phyloP scores from a whole-genome alignment of 2,888 invertebrate species.

The Microchrysa polita region DNA sequence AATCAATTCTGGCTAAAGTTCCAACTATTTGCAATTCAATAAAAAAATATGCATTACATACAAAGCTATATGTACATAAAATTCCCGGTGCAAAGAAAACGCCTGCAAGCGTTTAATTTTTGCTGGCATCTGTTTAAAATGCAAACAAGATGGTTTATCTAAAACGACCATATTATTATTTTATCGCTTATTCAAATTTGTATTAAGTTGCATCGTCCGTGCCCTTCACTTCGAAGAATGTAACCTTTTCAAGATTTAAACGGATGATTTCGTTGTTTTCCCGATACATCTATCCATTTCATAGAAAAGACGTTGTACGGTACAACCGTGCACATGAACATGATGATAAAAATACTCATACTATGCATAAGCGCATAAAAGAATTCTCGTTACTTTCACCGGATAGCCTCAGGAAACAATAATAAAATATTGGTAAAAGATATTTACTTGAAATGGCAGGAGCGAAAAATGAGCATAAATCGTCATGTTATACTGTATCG shows the following conservation, averaged over 20 bases:
- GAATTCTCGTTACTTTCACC: constrained; percentile 46
- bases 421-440: constrained; percentile 51
- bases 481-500: constrained; percentile 13
- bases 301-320: neutral
- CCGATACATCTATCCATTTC: constrained; percentile 2
- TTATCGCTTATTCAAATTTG: constrained; percentile 51
- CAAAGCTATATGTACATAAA: neutral
- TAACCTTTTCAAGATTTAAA: too few relatives aligned
- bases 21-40: too few relatives aligned
- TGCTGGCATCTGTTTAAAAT: constrained; percentile 50
- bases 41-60: neutral
- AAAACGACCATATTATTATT: constrained; percentile 51
- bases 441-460: constrained; percentile 45
- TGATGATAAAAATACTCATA: constrained; percentile 35
- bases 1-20: too few relatives aligned
- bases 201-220: constrained; percentile 47
- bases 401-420: constrained; percentile 50
- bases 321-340: neutral
- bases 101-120: constrained; percentile 47
- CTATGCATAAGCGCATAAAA: neutral
- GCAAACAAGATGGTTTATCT: constrained; percentile 51
- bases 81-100: constrained; percentile 35
- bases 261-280: constrained; percentile 19
- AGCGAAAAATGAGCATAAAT: constrained; percentile 26
- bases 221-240: too few relatives aligned